Evolutionary conservation across 2,888 invertebrate genomes (phyloP).

Genomic region (Drosophila emarginata): DNA sequence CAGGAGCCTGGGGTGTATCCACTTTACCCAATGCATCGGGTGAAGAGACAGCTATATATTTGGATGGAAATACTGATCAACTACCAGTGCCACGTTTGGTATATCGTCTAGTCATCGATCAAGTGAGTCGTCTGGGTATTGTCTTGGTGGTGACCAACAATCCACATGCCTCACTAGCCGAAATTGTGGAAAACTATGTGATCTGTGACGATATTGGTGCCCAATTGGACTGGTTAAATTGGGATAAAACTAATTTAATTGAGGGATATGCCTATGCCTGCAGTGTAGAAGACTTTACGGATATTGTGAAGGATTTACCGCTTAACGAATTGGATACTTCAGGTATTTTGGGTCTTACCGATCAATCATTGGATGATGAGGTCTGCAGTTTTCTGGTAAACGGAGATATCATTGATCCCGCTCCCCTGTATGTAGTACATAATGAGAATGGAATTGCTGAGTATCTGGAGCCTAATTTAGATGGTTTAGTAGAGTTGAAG

Average conservation of each 20-base stretch:
- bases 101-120: slow-evolving; percentile 84
- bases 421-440: slow-evolving; percentile 84
- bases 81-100: slow-evolving; percentile 84
- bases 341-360: slow-evolving; percentile 49
- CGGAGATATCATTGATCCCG: slow-evolving; percentile 83
- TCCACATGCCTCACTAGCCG: slow-evolving; percentile 66
- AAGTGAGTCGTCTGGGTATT: slow-evolving; percentile 67
- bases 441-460: slow-evolving; percentile 52
- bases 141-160: slow-evolving; percentile 81
- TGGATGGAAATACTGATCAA: slow-evolving; percentile 68
- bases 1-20: slow-evolving; percentile 84
- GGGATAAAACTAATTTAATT: slow-evolving; percentile 50
- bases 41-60: slow-evolving; percentile 74
- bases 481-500: slow-evolving; percentile 55
- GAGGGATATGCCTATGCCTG: slow-evolving; percentile 70
- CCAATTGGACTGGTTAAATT: slow-evolving; percentile 61
- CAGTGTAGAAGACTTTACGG: slow-evolving; percentile 58
- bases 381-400: slow-evolving; percentile 56
- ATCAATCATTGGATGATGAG: not conserved
- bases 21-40: slow-evolving; percentile 83
- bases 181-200: slow-evolving; percentile 61
- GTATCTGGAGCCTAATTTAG: slow-evolving; percentile 55
- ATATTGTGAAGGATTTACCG: slow-evolving; percentile 56
- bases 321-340: slow-evolving; percentile 48
- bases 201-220: slow-evolving; percentile 67